Base-by-base conservation (phyloP, 2,797 vertebrate genomes). In the Odontamblyopus lacepedii region DNA sequence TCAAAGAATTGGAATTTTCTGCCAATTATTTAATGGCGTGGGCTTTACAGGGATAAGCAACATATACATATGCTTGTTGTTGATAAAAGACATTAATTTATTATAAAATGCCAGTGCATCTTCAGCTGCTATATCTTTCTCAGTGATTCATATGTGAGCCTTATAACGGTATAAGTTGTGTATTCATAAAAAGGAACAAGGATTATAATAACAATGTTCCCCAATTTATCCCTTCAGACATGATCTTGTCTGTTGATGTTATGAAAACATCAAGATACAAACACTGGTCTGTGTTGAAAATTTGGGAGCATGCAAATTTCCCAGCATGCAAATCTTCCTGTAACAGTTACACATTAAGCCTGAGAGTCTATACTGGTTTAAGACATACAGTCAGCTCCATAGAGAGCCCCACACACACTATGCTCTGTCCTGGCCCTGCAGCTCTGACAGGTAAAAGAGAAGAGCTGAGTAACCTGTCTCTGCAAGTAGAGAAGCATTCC, bases 401-500 rank as follows among this genome's bases (percentile, higher is more conserved):
- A 38, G 26, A 69, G 0, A 66, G 11, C 1, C 29, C 6, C 59
- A 67, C 18, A 29, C 60, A 79, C 38, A 75, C 75, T 51, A 1
- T 63, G 78, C 73, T 79, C 16, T 81, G 74, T 89, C 79, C 87
- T 55, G 79, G 88, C 86, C 86, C 89, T 74, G 88, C 88, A 56
- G 89, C 89, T 90, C 82, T 86, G 79, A 89, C 87, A 81, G 76
- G 87, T 84, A 87, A 32, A 76, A 78, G 76, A 84, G 80, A 81
- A 67, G 84, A 87, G 84, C 81, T 51, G 85, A 72, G 78, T 74
- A 81, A 91, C 91, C 90, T 92, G 90, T 91, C 70, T 78, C 87
- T 88, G 88, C 92, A 93, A 78, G 89, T 80, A 85, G 61, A 77
- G 82, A 83, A 83, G 69, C 83, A 92, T 93, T 92, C 92, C 90